A percentile compares a stretch with the other conserved stretches of the same genome.
Conservation (phyloP, 1,140 invertebrate genomes). For the Diuraphis noxia region DNA sequence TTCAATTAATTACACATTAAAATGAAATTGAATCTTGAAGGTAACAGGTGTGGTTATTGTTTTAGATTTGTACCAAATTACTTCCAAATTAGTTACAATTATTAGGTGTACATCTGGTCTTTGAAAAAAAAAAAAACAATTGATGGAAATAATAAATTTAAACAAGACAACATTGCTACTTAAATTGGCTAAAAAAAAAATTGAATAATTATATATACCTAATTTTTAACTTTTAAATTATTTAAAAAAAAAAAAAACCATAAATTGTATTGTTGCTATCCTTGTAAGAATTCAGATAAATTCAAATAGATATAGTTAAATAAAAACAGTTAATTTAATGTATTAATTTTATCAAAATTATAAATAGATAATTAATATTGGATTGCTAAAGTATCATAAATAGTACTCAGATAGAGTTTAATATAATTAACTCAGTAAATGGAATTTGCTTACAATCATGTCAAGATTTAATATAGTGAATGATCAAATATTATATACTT, state of each 20-base stretch:
- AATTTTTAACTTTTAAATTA: background rate
- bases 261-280: background rate
- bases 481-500: background rate
- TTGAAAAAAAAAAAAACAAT: background rate
- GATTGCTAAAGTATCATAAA: background rate
- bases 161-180: background rate
- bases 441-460: background rate
- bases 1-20: background rate
- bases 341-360: background rate
- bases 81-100: background rate
- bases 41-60: constrained; percentile 31
- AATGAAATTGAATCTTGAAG: constrained; percentile 33
- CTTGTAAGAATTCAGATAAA: background rate
- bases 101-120: background rate
- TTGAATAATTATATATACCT: background rate
- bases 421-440: background rate
- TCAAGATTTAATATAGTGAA: background rate
- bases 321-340: background rate
- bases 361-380: too few species aligned
- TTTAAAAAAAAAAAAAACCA: too few species aligned
- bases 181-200: background rate
- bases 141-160: background rate
- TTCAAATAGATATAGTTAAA: background rate
- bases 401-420: background rate
- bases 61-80: background rate